Conservation (phyloP, 2,113 vertebrate genomes). For the Microtus ochrogaster region DNA sequence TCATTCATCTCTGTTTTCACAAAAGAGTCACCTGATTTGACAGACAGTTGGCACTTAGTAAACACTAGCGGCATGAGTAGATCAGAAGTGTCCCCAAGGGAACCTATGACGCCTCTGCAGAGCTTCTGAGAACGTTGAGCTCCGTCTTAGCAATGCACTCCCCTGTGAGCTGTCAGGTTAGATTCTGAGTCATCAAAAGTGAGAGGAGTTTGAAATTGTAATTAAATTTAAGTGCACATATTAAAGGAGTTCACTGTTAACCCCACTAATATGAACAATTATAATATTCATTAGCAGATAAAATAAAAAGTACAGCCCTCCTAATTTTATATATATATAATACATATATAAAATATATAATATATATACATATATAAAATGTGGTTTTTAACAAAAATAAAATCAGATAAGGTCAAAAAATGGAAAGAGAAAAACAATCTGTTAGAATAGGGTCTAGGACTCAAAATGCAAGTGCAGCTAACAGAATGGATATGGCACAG, state of each 20-base stretch:
- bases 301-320: not conserved
- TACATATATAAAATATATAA: not conserved
- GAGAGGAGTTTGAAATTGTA: not conserved
- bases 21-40: not conserved
- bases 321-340: no score
- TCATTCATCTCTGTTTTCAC: not conserved
- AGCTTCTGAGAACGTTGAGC: not conserved
- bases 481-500: not conserved
- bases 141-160: not conserved
- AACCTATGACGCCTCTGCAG: not conserved
- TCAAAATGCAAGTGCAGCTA: not conserved
- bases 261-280: not conserved
- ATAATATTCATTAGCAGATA: not conserved
- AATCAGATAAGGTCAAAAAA: not conserved
- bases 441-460: not conserved
- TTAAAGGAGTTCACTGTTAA: not conserved
- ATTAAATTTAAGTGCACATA: not conserved
- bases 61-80: not conserved
- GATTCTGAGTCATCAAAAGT: not conserved
- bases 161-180: not conserved
- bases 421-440: not conserved
- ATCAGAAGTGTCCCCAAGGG: slow-evolving; percentile 31
- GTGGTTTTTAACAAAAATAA: not conserved
- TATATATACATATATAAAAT: not conserved
- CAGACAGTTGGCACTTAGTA: not conserved